Conservation (phyloP, 2,113 vertebrate species). For the Peromyscus maniculatus region DNA sequence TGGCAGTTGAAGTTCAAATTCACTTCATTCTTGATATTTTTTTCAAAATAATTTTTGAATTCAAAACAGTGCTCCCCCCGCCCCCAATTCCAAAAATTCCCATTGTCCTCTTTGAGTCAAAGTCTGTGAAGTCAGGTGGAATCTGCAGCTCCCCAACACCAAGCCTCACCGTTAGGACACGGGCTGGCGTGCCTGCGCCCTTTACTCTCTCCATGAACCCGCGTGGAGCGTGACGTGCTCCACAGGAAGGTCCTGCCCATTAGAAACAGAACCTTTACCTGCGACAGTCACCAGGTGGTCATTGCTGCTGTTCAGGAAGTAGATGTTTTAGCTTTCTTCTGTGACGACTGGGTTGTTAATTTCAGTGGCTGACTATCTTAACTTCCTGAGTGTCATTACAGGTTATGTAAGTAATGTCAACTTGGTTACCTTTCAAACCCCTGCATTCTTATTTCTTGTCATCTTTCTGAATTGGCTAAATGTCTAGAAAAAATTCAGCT, state of each 20-base stretch:
- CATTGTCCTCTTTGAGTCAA: conserved; percentile 35
- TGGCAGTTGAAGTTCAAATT: conserved; percentile 35
- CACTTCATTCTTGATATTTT: conserved; percentile 23
- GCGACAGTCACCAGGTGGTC: not conserved
- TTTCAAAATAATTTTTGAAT: conserved; percentile 58
- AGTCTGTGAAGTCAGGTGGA: not conserved
- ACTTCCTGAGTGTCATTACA: conserved; percentile 18
- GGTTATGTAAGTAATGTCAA: not conserved
- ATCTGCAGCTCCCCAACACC: not conserved
- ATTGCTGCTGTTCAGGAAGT: not conserved
- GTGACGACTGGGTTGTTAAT: conserved; percentile 11
- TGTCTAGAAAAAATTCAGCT: not conserved
- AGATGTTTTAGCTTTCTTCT: not conserved
- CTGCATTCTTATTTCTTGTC: conserved; percentile 53
- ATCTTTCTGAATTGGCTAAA: conserved; percentile 42
- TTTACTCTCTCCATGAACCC: not conserved
- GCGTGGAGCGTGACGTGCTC: not conserved
- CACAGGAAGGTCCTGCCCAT: not conserved
- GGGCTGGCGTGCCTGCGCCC: not conserved
- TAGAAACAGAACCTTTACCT: not conserved
- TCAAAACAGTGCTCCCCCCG: not conserved
- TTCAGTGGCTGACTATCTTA: conserved; percentile 5
- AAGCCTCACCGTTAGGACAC: not conserved
- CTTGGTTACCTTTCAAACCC: conserved; percentile 14
- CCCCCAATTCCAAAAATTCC: not conserved